Evolutionary conservation across 2,113 vertebrate genomes (phyloP).

Genomic region (Pedionomus torquatus): DNA sequence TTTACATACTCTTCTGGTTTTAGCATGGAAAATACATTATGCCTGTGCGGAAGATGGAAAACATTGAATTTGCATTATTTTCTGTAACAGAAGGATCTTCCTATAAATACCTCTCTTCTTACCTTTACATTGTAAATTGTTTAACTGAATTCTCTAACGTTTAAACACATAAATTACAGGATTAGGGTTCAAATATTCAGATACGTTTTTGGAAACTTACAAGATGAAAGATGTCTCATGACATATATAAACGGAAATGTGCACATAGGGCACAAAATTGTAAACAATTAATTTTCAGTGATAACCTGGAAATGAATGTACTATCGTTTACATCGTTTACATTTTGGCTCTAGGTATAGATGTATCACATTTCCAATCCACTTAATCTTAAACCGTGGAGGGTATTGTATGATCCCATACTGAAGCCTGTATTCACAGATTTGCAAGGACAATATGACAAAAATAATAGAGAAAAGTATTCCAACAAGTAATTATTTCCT

Average conservation of each 20-base stretch:
- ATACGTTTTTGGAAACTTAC: neutral
- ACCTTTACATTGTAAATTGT: neutral
- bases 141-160: neutral
- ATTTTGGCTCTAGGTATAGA: neutral
- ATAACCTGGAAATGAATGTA: neutral
- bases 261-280: neutral
- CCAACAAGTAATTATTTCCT: neutral
- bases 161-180: neutral
- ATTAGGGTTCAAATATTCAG: neutral
- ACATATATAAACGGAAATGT: neutral
- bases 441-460: neutral
- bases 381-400: neutral
- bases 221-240: neutral
- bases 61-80: neutral
- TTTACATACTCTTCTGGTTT: neutral
- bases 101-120: neutral
- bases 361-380: neutral
- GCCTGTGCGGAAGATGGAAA: neutral
- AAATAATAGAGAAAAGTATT: neutral
- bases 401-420: neutral
- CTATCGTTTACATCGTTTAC: neutral
- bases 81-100: neutral
- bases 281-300: neutral
- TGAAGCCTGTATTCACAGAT: neutral
- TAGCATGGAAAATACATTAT: neutral